Conservation (phyloP, 2,888 invertebrate species). For the Plagodis dolabraria region DNA sequence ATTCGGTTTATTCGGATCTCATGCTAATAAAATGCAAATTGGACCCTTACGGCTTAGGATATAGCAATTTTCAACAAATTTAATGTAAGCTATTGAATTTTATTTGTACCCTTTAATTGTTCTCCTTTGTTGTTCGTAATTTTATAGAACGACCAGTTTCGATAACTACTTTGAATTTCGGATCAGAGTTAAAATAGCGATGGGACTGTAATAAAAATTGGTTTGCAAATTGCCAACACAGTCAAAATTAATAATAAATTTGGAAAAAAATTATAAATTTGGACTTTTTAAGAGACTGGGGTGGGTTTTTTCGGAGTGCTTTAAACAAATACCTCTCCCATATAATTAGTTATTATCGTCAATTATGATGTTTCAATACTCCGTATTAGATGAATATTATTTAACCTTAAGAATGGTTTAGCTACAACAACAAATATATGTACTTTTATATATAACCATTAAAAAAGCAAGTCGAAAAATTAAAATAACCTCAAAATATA, state of each 20-base stretch:
- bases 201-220: background rate
- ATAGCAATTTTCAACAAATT: slow-evolving; percentile 73
- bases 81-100: slow-evolving; percentile 75
- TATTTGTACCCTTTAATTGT: slow-evolving; percentile 74
- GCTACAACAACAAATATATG: no score
- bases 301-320: no score
- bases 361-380: no score
- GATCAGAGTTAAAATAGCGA: slow-evolving; percentile 30
- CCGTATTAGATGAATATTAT: no score
- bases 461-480: no score
- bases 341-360: no score
- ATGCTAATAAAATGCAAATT: slow-evolving; percentile 82
- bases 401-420: no score
- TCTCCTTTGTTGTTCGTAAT: slow-evolving; percentile 53
- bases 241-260: no score
- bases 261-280: background rate
- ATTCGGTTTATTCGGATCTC: slow-evolving; percentile 59
- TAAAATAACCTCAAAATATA: no score
- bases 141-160: slow-evolving; percentile 47
- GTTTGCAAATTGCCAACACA: no score
- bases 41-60: slow-evolving; percentile 74
- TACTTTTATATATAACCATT: no score
- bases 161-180: slow-evolving; percentile 36
- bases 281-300: background rate
- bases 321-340: no score